These are phyloP conservation scores for Oscheius sp. DNA, from an alignment of 2,888 invertebrate species.

Conservation along the genomic window DNA sequence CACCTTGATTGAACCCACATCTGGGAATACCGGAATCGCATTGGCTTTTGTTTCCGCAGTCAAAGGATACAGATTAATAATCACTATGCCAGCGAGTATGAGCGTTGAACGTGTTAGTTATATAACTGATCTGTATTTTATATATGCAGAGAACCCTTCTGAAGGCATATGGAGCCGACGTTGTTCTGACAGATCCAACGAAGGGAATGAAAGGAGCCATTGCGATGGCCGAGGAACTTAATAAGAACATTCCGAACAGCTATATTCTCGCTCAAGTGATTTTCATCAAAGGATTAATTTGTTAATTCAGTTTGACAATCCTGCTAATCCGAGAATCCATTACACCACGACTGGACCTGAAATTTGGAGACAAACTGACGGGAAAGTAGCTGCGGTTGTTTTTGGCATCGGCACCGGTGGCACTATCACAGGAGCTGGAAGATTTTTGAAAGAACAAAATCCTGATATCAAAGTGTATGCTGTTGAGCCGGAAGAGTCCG, in stretches of 20 bases:
- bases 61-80: constrained; percentile 65
- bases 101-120: constrained; percentile 66
- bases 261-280: constrained; percentile 63
- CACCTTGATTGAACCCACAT: constrained; percentile 67
- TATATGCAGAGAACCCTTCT: constrained; percentile 61
- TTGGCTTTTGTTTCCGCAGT: constrained; percentile 68
- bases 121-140: not conserved
- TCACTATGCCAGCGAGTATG: constrained; percentile 70
- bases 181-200: constrained; percentile 66
- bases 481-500: constrained; percentile 66
- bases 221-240: constrained; percentile 61
- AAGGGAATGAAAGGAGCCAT: constrained; percentile 67
- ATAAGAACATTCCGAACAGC: constrained; percentile 58
- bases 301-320: constrained; percentile 61
- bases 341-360: constrained; percentile 69
- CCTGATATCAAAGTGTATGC: constrained; percentile 61
- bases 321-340: constrained; percentile 64
- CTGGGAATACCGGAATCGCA: constrained; percentile 70
- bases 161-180: constrained; percentile 68
- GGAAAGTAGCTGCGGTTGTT: constrained; percentile 62
- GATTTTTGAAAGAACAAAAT: constrained; percentile 59
- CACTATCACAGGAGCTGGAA: constrained; percentile 67
- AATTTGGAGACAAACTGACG: constrained; percentile 67
- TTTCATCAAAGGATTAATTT: not conserved
- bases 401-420: constrained; percentile 69